Evolutionary conservation across 1,140 invertebrate genomes (phyloP), one percentile per base, ranked within the genome.

Genomic region (Drosophila kurseongensis): DNA sequence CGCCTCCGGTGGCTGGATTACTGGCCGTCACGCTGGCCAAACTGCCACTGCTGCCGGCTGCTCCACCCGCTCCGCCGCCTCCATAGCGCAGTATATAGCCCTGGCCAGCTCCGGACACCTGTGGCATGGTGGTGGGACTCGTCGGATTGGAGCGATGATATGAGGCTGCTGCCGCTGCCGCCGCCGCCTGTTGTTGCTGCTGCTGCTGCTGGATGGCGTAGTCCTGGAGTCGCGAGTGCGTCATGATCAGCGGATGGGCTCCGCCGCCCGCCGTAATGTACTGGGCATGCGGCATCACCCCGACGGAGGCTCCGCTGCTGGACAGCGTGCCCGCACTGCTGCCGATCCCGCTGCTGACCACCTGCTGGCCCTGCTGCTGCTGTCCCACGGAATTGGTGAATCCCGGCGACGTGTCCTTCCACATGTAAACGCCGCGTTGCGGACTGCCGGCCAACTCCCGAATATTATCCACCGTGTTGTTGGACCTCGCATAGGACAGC

Each of bases 371-470:
- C 52, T 76, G 52, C 62, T 74, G 41, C 42, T 67, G 62, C 75
- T 62, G 41, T 52, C 62, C 41, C 7, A 4, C 41, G 42, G 51
- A 57, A 32, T 57, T 72, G 42, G 72, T 75, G 41, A 92, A 92
- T 29, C 92, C 92, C 10, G 92, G 92, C 38, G 96, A 96, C 18
- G 95, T 95, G 90, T 97, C 96, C 85, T 97, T 96, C 96, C 96
- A 97, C 92, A 95, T 95, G 91, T 97, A 97, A 42, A 96, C 95
- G 59, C 96, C 96, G 27, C 96, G 94, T 89, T 97, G 96, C 9
- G 96, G 96, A 35, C 96, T 97, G 29, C 96, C 96, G 0, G 97
- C 97, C 61, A 97, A 93, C 83, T 97, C 97, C 36, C 96, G 94
- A 68, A 95, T 95, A 88, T 95, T 95, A 83, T 95, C 95, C 61